Evolutionary conservation across 2,888 invertebrate species (phyloP).

Genomic region (Hyposoter didymator): DNA sequence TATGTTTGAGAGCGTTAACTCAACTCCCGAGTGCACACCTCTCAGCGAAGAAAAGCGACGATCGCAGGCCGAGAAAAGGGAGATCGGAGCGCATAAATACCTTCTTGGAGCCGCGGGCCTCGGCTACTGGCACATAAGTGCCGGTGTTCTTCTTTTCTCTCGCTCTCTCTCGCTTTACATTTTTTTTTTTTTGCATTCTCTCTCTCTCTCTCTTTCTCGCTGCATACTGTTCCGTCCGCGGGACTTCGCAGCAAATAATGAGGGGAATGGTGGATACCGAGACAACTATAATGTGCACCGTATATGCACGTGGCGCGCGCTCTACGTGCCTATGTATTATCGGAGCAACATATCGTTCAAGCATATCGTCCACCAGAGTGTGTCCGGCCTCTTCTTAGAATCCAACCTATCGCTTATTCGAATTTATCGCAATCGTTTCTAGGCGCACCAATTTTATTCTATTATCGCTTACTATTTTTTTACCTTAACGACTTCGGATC

Average conservation of each 20-base stretch:
- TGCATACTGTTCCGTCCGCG: slow-evolving; percentile 37
- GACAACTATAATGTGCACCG: slow-evolving; percentile 58
- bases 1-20: slow-evolving; percentile 53
- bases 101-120: slow-evolving; percentile 62
- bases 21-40: slow-evolving; percentile 47
- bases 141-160: slow-evolving; percentile 54
- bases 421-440: slow-evolving; percentile 50
- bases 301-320: slow-evolving; percentile 49
- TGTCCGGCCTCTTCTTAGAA: slow-evolving; percentile 45
- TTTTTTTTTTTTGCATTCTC: slow-evolving; percentile 20
- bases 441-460: slow-evolving; percentile 52
- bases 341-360: slow-evolving; percentile 63
- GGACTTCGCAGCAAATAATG: slow-evolving; percentile 56
- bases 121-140: slow-evolving; percentile 68
- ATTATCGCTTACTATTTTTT: slow-evolving; percentile 17
- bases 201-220: slow-evolving; percentile 16
- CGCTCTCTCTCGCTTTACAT: slow-evolving; percentile 24
- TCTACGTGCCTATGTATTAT: slow-evolving; percentile 58
- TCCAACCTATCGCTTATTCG: slow-evolving; percentile 32
- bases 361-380: slow-evolving; percentile 56
- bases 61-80: slow-evolving; percentile 63
- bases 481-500: background rate
- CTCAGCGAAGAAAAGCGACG: slow-evolving; percentile 50
- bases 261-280: slow-evolving; percentile 55
- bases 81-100: slow-evolving; percentile 67